Base-by-base conservation (phyloP, 2,113 vertebrate genomes). In the Sula dactylatra region DNA sequence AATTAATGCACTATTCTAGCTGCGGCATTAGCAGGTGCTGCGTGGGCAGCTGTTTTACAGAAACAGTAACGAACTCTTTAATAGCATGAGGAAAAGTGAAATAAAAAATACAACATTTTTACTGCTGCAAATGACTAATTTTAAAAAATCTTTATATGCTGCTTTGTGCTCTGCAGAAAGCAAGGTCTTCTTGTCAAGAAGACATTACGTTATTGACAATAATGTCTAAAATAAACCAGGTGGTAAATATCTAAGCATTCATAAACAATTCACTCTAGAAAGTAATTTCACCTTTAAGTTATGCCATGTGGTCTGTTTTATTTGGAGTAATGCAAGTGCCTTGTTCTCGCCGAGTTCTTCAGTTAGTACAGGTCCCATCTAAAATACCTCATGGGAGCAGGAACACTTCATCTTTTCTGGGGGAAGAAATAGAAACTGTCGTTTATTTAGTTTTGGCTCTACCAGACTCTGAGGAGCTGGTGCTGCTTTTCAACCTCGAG, bases 31-130 rank as follows among this genome's bases (percentile, higher is more conserved):
- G 59, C 97, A 98, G 95, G 65, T 92, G 88, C 81, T 98, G 95
- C 25, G 96, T 97, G 91, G 96, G 97, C 58, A 94, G 94, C 44
- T 88, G 93, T 78, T 93, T 91, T 97, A 92, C 73, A 89, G 91
- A 80, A 94, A 94, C 93, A 95, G 47, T 44, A 69, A 61, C 20
- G 25, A 40, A 80, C 81, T 82, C 82, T 97, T 70, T 83, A 89
- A n/a, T 76, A 69, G 89, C 56, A 47, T 24, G 85, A 64, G n/a
- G 64, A 47, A 42, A 74, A 80, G 47, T 47, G 42, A 91, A 74
- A 90, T 90, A 36, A 76, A 81, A 92, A 88, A 56, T n/a, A 15
- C 16, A 8, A 73, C 4, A 4, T 26, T 90, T 85, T 82, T n/a
- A 50, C 69, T 36, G 80, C 69, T 84, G 44, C 78, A 84, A 86